Conservation (phyloP, 1,140 invertebrate genomes). For the Harlomillsia oculata region DNA sequence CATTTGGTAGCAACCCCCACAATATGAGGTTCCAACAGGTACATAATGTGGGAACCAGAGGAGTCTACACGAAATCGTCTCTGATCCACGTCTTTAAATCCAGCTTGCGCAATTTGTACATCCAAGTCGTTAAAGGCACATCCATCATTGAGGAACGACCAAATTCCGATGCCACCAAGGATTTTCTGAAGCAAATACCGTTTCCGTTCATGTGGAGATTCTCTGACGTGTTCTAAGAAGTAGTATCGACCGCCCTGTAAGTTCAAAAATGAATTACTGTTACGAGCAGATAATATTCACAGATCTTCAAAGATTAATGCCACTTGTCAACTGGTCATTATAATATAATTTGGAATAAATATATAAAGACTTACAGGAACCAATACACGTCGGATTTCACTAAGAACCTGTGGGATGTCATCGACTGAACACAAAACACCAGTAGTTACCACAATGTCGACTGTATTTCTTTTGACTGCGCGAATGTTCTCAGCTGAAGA, state of each 20-base stretch:
- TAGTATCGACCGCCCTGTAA: constrained; percentile 38
- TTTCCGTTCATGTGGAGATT: constrained; percentile 13
- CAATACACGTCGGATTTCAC: constrained; percentile 38
- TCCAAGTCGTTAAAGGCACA: constrained; percentile 36
- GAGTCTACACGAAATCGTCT: constrained; percentile 27
- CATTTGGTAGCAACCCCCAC: constrained; percentile 33
- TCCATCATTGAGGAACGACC: constrained; percentile 36
- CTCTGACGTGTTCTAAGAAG: constrained; percentile 37
- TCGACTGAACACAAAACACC: constrained; percentile 38
- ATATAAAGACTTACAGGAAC: constrained; percentile 36
- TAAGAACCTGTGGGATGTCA: constrained; percentile 33
- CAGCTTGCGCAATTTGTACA: constrained; percentile 16
- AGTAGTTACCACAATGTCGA: constrained; percentile 39
- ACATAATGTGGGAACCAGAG: constrained; percentile 3
- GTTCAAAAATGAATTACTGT: constrained; percentile 7
- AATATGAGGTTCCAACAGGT: constrained; percentile 23
- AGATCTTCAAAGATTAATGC: not conserved
- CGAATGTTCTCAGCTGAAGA: constrained; percentile 36
- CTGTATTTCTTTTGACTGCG: constrained; percentile 30
- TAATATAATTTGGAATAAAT: too few relatives aligned
- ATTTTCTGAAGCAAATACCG: constrained; percentile 31
- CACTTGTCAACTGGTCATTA: too few relatives aligned
- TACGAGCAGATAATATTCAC: not conserved
- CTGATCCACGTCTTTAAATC: constrained; percentile 33
- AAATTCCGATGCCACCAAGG: constrained; percentile 27